A percentile compares a stretch with the other conserved stretches of the same genome.
Conservation (phyloP, 1,140 invertebrate species). For the Metaphire vulgaris region DNA sequence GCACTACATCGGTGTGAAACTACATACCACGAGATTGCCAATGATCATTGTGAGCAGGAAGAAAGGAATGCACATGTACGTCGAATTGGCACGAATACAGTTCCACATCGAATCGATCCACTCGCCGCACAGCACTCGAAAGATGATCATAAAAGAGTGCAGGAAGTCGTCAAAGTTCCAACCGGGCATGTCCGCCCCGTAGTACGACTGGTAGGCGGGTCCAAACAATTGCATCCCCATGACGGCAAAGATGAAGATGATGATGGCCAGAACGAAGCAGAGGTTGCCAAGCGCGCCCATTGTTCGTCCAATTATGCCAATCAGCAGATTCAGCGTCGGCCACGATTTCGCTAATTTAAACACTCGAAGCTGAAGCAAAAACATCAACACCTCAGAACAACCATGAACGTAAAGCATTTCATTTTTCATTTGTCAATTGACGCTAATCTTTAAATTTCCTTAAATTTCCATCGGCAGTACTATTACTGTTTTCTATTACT, state of each 20-base stretch:
- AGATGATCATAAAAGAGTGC: slow-evolving; percentile 96
- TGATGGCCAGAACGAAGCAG: slow-evolving; percentile 91
- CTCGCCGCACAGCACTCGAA: slow-evolving; percentile 83
- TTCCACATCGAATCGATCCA: slow-evolving; percentile 99
- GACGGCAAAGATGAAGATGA: slow-evolving; percentile 97
- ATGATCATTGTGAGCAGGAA: slow-evolving; percentile 95
- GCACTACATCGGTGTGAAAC: too few relatives aligned
- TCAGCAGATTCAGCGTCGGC: slow-evolving; percentile 93
- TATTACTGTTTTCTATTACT: too few relatives aligned
- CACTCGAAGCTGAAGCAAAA: slow-evolving; percentile 79
- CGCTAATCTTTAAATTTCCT: too few relatives aligned
- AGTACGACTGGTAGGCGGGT: slow-evolving; percentile 66
- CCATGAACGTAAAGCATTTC: too few relatives aligned
- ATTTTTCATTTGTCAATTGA: too few relatives aligned
- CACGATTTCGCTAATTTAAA: slow-evolving; percentile 99
- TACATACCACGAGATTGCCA: slow-evolving; percentile 92
- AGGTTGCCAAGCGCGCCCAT: slow-evolving; percentile 95
- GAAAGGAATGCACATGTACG: slow-evolving; percentile 89
- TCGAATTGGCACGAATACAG: slow-evolving; percentile 68
- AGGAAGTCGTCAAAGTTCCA: slow-evolving; percentile 98
- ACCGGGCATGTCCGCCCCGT: slow-evolving; percentile 47
- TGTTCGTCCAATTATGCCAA: slow-evolving; percentile 96
- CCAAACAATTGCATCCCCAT: slow-evolving; percentile 98
- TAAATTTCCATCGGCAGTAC: too few relatives aligned
- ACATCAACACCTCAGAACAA: too few relatives aligned